Evolutionary conservation across 2,888 invertebrate genomes (phyloP), one percentile per base, ranked within the genome.

Genomic region (Nomada fucata): DNA sequence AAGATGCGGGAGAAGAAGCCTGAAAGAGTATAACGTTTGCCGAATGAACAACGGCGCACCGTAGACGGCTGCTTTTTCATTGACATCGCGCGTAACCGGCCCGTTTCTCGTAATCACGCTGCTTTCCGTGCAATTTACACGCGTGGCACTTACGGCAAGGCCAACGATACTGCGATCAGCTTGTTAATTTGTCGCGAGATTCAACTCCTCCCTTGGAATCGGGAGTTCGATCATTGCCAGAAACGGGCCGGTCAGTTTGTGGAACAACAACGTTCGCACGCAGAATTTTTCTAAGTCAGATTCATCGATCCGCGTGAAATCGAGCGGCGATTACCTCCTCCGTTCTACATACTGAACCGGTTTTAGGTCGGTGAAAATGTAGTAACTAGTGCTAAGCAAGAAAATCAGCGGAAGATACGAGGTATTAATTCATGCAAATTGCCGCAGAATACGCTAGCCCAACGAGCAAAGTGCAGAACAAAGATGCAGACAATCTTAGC

Each of bases 381-480:
- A 82, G 63, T 83, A 85, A 87, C 59, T 63, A 78, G 47, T 59
- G 79, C 71, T 88, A 86, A 88, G 20, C 61, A 77, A 78, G 68
- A 79, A 88, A 86, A 82, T 76, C 77, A 53, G 75, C 81, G 82
- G 85, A 77, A 82, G 74, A 61, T 60, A 18, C 44, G 52, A 85
- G 77, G 78, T 79, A 82, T 83, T 88, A 90, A 89, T 88, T 86
- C 60, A 77, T 86, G 89, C 76, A 88, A 90, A 90, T 90, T 90
- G 60, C 71, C 26, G 67, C 20, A 60, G 67, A 71, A 82, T 52
- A 59, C 9, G 15, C 42, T 10, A 13, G 11, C 15, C 20, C 18
- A 42, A 29, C n/a, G 53, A 65, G n/a, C 55, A 2, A 53, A 44
- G 47, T 10, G 67, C 36, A 26, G 64, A 20, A 65, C 9, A n/a